phyloP scores from a whole-genome alignment of 2,888 invertebrate genomes.

The Drosophila yooni region DNA sequence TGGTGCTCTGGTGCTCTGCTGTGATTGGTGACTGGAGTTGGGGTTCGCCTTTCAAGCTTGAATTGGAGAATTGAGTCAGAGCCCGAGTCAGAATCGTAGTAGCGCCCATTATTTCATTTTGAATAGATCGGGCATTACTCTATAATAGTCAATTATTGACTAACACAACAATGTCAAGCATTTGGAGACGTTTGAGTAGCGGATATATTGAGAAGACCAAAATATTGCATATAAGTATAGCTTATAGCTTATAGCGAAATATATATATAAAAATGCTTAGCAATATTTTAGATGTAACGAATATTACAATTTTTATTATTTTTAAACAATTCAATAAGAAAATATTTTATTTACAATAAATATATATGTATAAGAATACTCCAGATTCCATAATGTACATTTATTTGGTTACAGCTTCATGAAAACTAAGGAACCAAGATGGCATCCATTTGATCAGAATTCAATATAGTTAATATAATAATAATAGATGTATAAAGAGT shows the following conservation, averaged over 20 bases:
- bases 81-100: constrained; percentile 69
- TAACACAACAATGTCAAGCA: neutral
- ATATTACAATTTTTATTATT: neutral
- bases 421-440: neutral
- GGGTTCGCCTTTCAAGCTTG: constrained; percentile 8
- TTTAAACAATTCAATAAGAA: neutral
- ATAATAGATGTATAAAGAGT: neutral
- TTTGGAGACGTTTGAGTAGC: neutral
- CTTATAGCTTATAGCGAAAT: neutral
- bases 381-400: neutral
- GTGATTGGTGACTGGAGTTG: constrained; percentile 14
- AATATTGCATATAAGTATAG: neutral
- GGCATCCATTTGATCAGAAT: accelerated
- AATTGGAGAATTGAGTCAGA: constrained; percentile 45
- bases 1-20: constrained; percentile 16
- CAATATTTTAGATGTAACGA: neutral
- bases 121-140: constrained; percentile 54
- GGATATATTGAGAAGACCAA: neutral
- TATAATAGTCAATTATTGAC: neutral
- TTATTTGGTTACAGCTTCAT: accelerated
- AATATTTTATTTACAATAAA: too few relatives aligned
- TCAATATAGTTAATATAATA: neutral
- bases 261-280: neutral
- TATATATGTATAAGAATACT: neutral
- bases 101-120: constrained; percentile 77